Percentiles rank a stretch among this genome's conserved stretches.
Conservation (phyloP, 2,888 invertebrate genomes). For the Polyommatus iphigenia region DNA sequence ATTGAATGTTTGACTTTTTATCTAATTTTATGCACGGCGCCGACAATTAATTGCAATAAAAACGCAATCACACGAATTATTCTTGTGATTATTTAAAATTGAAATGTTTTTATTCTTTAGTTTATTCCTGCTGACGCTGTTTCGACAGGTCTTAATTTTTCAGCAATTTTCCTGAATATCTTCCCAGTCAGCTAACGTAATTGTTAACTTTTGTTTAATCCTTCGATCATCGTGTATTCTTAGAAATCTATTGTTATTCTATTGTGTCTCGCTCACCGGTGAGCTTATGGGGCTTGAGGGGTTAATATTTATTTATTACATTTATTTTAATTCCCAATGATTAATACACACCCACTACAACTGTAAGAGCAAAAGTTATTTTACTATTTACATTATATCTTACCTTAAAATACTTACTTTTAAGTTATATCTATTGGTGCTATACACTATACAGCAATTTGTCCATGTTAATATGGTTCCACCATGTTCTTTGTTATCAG, state of each 20-base stretch:
- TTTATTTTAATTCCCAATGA: not conserved
- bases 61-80: not conserved
- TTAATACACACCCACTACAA: not conserved
- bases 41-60: not conserved
- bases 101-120: conserved; percentile 13
- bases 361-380: not conserved
- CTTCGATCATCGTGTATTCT: too few species aligned
- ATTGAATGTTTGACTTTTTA: conserved; percentile 23
- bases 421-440: not conserved
- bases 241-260: too few species aligned
- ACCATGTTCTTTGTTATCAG: conserved; percentile 44
- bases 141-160: not conserved
- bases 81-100: not conserved
- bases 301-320: not conserved
- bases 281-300: too few species aligned
- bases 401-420: not conserved
- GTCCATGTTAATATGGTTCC: not conserved
- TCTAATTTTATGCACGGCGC: conserved; percentile 24
- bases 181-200: not conserved
- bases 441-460: not conserved
- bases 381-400: not conserved
- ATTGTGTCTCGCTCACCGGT: too few species aligned
- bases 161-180: not conserved
- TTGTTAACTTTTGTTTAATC: not conserved
- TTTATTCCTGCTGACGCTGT: not conserved